phyloP scores from a whole-genome alignment of 1,140 invertebrate species.

The Aphelinus certus region DNA sequence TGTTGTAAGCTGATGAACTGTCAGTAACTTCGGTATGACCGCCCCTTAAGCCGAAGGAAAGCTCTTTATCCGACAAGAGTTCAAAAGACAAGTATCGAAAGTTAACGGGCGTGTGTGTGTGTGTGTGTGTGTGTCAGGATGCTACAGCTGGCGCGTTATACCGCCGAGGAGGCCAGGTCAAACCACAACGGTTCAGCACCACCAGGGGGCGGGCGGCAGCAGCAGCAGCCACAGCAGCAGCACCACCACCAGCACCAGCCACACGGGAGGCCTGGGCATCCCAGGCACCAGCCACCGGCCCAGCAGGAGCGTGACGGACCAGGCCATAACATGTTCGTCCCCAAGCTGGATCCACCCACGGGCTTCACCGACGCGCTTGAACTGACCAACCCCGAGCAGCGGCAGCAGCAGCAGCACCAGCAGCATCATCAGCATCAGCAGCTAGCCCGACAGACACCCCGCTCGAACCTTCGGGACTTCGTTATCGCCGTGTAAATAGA shows the following conservation, averaged over 20 bases:
- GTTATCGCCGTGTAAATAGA: constrained; percentile 67
- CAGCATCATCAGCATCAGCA: constrained; percentile 53
- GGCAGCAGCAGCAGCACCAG: constrained; percentile 63
- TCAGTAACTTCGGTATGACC: too few species aligned
- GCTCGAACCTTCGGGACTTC: constrained; percentile 61
- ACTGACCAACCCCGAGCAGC: constrained; percentile 65
- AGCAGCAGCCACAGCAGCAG: neutral
- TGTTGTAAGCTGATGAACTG: too few species aligned
- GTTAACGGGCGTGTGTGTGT: too few species aligned
- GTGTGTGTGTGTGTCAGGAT: constrained; percentile 48
- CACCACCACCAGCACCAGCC: neutral
- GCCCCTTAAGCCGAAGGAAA: too few species aligned
- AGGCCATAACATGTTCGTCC: constrained; percentile 68
- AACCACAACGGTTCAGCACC: constrained; percentile 54
- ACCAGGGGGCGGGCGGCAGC: neutral
- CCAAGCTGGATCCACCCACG: constrained; percentile 70
- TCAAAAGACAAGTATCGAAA: too few species aligned
- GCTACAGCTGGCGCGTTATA: constrained; percentile 66
- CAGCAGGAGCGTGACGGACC: constrained; percentile 64
- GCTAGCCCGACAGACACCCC: constrained; percentile 31
- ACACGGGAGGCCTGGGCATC: constrained; percentile 34
- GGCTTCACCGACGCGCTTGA: constrained; percentile 70
- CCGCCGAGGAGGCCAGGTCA: constrained; percentile 65
- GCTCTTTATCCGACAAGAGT: too few species aligned
- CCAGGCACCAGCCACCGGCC: constrained; percentile 59